Evolutionary conservation across 1,140 invertebrate genomes (phyloP).

Genomic region (Acyrthosiphon pisum): DNA sequence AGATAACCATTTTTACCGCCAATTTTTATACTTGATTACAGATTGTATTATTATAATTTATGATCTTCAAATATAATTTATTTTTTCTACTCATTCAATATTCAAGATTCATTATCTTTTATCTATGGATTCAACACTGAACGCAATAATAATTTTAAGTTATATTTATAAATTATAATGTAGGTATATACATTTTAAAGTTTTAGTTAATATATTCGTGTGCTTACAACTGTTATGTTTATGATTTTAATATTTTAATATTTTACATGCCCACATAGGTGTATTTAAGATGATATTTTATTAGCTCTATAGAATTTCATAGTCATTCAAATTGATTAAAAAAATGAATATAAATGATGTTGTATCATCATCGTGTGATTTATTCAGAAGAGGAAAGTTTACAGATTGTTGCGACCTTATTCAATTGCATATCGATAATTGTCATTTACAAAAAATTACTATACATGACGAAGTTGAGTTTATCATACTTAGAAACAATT

Average conservation of each 20-base stretch:
- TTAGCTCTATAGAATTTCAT: not conserved
- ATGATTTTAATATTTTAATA: not conserved
- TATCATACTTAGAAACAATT: slow-evolving; percentile 35
- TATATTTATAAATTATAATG: no score
- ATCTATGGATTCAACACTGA: no score
- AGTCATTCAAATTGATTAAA: not conserved
- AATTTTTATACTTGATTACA: not conserved
- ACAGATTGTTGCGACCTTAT: slow-evolving; percentile 30
- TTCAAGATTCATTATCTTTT: no score
- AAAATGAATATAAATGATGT: not conserved
- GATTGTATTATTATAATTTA: no score
- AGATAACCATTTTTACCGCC: not conserved
- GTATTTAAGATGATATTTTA: not conserved
- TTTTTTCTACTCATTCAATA: not conserved
- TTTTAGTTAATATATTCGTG: no score
- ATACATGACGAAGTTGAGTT: not conserved
- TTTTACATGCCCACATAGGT: not conserved
- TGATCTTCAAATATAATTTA: no score
- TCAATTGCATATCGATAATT: not conserved
- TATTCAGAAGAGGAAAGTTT: slow-evolving; percentile 4
- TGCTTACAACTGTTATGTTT: no score
- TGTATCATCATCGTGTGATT: not conserved
- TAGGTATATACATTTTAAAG: no score
- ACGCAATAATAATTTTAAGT: not conserved
- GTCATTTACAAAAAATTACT: not conserved